phyloP scores from a whole-genome alignment of 1,140 invertebrate species.

The Zelostemma sp. region DNA sequence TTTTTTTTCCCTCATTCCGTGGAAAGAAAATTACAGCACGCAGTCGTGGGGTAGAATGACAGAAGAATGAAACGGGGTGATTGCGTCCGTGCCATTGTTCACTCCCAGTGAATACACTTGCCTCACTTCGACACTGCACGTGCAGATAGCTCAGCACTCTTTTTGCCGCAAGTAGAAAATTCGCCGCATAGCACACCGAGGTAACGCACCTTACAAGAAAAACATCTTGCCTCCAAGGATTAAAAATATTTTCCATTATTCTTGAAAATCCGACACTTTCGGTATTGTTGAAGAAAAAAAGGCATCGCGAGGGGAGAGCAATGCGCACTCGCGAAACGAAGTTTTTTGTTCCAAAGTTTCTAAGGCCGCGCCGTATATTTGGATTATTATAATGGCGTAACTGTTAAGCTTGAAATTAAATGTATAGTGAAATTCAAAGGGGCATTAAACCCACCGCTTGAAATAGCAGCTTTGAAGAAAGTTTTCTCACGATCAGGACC shows the following conservation, averaged over 20 bases:
- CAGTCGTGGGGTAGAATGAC: conserved; percentile 32
- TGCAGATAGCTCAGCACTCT: conserved; percentile 36
- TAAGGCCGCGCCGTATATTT: conserved; percentile 14
- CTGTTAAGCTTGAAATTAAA: conserved; percentile 38
- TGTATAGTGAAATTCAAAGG: conserved; percentile 38
- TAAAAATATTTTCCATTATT: not conserved
- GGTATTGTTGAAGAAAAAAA: not conserved
- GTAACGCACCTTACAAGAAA: conserved; percentile 16
- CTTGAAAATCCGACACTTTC: not conserved
- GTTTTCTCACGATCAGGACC: conserved; percentile 39
- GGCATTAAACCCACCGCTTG: conserved; percentile 23
- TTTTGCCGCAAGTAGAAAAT: conserved; percentile 37
- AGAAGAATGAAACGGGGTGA: conserved; percentile 40
- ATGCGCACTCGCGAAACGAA: not conserved
- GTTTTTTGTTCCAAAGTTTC: conserved; percentile 7
- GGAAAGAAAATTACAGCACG: conserved; percentile 44
- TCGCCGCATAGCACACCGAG: conserved; percentile 19
- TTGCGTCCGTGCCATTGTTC: conserved; percentile 40
- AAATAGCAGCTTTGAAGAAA: conserved; percentile 30
- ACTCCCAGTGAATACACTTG: conserved; percentile 35
- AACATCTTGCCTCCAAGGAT: not conserved
- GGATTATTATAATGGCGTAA: conserved; percentile 33
- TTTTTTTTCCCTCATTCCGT: conserved; percentile 26
- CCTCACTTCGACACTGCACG: conserved; percentile 31
- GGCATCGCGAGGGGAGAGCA: not conserved